phyloP scores from a whole-genome alignment of 2,113 vertebrate species.

The Euleptes europaea region DNA sequence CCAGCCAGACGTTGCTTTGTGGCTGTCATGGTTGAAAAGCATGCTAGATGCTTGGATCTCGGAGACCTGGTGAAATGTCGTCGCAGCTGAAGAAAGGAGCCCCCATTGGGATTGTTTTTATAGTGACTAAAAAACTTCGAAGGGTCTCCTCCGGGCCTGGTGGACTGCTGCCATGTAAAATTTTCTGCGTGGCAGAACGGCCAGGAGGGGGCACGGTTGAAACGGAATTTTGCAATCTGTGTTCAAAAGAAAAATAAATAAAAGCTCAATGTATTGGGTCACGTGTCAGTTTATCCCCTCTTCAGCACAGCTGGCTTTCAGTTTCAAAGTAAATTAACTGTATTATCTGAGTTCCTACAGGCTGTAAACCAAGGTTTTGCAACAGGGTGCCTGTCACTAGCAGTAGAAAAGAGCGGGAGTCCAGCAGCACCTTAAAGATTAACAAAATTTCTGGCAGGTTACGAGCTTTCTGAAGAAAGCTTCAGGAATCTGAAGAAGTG shows the following conservation, averaged over 20 bases:
- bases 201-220: accelerated
- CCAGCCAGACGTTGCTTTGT: not conserved
- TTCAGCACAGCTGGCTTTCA: not conserved
- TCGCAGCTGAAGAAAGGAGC: not conserved
- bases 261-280: constrained; percentile 3
- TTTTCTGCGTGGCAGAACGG: not conserved
- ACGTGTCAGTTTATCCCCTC: not conserved
- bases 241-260: not conserved
- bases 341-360: not conserved
- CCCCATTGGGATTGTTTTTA: constrained; percentile 2
- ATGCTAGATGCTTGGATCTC: not conserved
- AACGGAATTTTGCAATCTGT: constrained; percentile 27
- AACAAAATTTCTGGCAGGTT: no score
- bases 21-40: not conserved
- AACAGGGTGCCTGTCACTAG: constrained; percentile 58
- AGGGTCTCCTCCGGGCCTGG: constrained; percentile 11
- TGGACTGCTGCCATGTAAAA: constrained; percentile 40
- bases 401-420: no score
- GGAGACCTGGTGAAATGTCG: not conserved
- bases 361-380: constrained; percentile 53
- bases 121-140: constrained; percentile 1
- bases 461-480: no score
- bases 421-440: no score
- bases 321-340: no score
- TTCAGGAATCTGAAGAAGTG: no score